Evolutionary conservation across 1,140 invertebrate genomes (phyloP), one percentile per base, ranked within the genome.

Genomic region (Octopus sinensis): DNA sequence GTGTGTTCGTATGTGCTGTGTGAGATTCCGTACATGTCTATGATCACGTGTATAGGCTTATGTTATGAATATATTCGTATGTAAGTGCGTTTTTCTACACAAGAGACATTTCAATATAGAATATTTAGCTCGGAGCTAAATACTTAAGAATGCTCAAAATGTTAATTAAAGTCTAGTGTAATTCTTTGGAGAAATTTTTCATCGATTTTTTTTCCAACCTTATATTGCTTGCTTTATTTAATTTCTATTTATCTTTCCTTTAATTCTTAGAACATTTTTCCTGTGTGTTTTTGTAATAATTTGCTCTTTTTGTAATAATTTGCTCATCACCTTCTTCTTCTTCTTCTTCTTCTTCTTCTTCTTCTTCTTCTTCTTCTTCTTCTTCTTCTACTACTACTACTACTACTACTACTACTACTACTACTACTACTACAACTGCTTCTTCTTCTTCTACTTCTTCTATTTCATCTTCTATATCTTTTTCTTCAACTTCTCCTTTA

Each of bases 361-460:
- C 5, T 43, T 76, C 75, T 53, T 5, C 54, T 53, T 10, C 13
- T 53, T 56, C 54, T 77, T 71, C 68, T 54, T 80, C 75, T 80
- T 53, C 51, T 23, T 56, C 23, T 30, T 78, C 51, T 75, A n/a
- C 51, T 52, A 53, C 54, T 81, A 10, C 79, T 56, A 43, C 54
- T 76, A 52, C 71, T 54, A 56, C 4, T 68, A 30, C 79, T 56
- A 81, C 79, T 75, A 53, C 17, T 53, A 62, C 78, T 73, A 54
- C 54, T 54, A 80, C 78, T 82, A 54, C 79, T 76, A 43, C 78
- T 81, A 76, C 79, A 23, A 68, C 54, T 80, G n/a, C 54, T 53
- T 81, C 81, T 82, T 54, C 54, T 52, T 81, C 82, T 82, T 78
- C 71, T 71, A 71, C 79, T 81, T 53, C 71, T 53, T 62, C 68